A percentile compares a stretch with the other conserved stretches of the same genome.
These are phyloP conservation scores for mouse (Mus musculus) DNA, from an alignment of 2,113 vertebrate species.

Conservation along the genomic window DNA sequence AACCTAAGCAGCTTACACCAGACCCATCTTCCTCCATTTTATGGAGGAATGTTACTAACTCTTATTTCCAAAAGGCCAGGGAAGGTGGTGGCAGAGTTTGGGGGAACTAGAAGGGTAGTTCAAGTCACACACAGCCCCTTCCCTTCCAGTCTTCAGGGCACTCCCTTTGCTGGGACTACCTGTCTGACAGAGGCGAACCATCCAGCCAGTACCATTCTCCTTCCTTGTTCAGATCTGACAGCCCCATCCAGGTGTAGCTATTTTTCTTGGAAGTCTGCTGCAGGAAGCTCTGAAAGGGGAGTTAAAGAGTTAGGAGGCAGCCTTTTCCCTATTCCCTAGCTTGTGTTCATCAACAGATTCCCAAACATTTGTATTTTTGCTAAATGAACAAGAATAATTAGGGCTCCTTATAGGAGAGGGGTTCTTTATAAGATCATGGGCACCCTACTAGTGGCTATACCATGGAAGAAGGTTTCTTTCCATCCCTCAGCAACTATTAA, in stretches of 20 bases:
- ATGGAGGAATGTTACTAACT: background rate
- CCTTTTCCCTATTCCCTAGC: background rate
- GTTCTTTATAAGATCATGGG: background rate
- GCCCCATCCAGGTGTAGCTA: background rate
- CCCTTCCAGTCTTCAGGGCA: accelerated
- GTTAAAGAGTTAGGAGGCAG: background rate
- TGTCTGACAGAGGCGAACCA: background rate
- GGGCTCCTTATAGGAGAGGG: background rate
- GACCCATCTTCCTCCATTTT: background rate
- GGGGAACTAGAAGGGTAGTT: too few relatives aligned
- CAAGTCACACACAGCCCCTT: background rate
- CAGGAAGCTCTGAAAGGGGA: background rate
- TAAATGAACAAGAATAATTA: background rate
- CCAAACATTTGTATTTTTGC: background rate
- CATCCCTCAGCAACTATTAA: background rate
- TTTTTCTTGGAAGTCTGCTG: background rate
- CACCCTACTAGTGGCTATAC: background rate
- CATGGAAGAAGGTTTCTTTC: background rate
- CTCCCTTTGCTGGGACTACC: background rate
- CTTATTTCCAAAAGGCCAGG: background rate
- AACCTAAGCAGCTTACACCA: background rate
- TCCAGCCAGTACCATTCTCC: slow-evolving; percentile 37
- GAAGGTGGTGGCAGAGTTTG: background rate
- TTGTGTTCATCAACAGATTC: background rate
- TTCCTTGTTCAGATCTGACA: slow-evolving; percentile 46